A percentile compares a stretch with the other conserved stretches of the same genome.
Conservation (phyloP, 23 tunicate species). For the Ascidia mentula region DNA sequence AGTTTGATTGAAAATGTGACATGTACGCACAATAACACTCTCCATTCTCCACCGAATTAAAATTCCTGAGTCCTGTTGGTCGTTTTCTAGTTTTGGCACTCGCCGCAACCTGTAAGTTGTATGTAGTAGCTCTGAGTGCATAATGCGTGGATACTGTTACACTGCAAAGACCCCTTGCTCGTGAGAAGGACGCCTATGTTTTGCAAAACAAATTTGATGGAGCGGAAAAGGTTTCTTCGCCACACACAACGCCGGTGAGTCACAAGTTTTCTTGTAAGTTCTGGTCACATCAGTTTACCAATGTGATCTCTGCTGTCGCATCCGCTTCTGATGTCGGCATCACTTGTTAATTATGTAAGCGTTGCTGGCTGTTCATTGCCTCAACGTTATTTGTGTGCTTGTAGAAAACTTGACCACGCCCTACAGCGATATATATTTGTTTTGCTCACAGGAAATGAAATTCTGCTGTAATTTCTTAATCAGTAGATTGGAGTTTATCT, state of each 20-base stretch:
- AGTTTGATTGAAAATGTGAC: no score
- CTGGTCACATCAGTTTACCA: not conserved
- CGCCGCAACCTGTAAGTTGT: not conserved
- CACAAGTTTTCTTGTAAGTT: not conserved
- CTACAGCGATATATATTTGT: no score
- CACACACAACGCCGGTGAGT: conserved; percentile 4
- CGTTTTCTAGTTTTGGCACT: not conserved
- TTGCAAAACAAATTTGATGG: not conserved
- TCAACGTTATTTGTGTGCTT: no score
- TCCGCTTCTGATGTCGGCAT: no score
- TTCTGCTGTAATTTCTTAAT: no score
- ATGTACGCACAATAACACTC: no score
- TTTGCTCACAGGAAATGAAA: no score
- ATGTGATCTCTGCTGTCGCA: not conserved
- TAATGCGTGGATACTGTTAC: conserved; percentile 9
- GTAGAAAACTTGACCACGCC: no score
- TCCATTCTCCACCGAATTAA: not conserved
- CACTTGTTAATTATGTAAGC: no score
- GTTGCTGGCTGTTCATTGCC: no score
- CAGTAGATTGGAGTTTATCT: no score
- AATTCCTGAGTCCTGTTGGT: not conserved
- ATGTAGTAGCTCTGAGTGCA: not conserved
- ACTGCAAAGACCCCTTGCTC: not conserved
- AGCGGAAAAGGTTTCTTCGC: not conserved
- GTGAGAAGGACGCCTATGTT: not conserved